Conservation (phyloP, 1,140 invertebrate genomes). For the Acromyrmex charruanus region DNA sequence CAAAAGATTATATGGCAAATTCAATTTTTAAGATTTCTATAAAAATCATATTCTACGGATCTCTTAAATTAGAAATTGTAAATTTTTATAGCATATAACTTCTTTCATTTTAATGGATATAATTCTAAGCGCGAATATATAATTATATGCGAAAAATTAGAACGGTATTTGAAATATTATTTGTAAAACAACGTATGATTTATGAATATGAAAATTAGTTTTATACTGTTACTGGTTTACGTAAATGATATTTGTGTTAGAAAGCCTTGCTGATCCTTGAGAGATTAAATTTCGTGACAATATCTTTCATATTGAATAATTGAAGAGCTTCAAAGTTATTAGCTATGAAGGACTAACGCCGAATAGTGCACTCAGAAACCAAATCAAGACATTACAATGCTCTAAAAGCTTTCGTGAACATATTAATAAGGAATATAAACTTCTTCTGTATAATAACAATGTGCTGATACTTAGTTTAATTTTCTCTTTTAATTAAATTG, state of each 20-base stretch:
- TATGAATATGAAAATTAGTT: background rate
- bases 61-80: background rate
- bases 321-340: constrained; percentile 40
- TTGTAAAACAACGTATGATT: background rate
- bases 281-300: constrained; percentile 19
- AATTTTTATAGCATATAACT: background rate
- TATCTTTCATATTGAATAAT: constrained; percentile 3
- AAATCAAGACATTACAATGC: constrained; percentile 5
- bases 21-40: background rate
- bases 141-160: background rate
- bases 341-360: constrained; percentile 26
- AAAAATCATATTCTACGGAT: background rate
- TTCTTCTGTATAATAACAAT: background rate
- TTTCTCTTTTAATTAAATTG: constrained; percentile 15
- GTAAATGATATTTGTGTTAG: constrained; percentile 7
- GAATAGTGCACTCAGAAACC: background rate
- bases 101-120: background rate
- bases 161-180: background rate
- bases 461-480: background rate
- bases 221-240: background rate
- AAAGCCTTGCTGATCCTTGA: background rate
- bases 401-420: constrained; percentile 7
- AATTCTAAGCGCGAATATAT: background rate
- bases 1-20: background rate
- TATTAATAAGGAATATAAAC: constrained; percentile 34